Evolutionary conservation across 2,888 invertebrate genomes (phyloP).

Genomic region (Lochmaea crataegi): DNA sequence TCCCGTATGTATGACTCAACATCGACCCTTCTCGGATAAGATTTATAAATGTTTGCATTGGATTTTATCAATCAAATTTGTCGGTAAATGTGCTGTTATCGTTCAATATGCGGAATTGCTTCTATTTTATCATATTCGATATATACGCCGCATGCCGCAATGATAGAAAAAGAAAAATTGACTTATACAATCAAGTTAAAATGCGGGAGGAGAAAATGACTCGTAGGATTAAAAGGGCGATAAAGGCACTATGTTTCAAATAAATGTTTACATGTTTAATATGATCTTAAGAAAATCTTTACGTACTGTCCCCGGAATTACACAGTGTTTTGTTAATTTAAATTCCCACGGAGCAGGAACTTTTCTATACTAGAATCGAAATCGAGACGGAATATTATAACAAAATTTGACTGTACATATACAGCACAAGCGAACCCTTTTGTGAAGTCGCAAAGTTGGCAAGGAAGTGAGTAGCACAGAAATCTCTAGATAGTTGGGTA

Average conservation of each 20-base stretch:
- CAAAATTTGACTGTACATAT: too few species aligned
- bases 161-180: conserved; percentile 9
- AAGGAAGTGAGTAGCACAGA: too few species aligned
- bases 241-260: neutral
- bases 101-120: conserved; percentile 37
- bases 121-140: conserved; percentile 29
- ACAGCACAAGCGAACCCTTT: too few species aligned
- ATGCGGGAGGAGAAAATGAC: neutral
- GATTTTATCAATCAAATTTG: conserved; percentile 37
- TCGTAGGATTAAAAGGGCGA: neutral
- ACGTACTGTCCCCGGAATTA: too few species aligned
- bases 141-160: neutral
- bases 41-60: conserved; percentile 33
- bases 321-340: too few species aligned
- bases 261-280: neutral
- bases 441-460: too few species aligned
- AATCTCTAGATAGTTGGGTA: too few species aligned
- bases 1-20: conserved; percentile 23
- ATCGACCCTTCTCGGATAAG: conserved; percentile 15
- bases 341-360: too few species aligned
- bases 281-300: too few species aligned
- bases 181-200: neutral
- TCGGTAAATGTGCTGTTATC: conserved; percentile 39
- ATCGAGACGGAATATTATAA: too few species aligned
- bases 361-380: too few species aligned